Percentiles rank a stretch among this genome's conserved stretches.
These are phyloP conservation scores for Schizopygopsis pylzovi DNA, from an alignment of 2,797 vertebrate species.

Conservation along the genomic window DNA sequence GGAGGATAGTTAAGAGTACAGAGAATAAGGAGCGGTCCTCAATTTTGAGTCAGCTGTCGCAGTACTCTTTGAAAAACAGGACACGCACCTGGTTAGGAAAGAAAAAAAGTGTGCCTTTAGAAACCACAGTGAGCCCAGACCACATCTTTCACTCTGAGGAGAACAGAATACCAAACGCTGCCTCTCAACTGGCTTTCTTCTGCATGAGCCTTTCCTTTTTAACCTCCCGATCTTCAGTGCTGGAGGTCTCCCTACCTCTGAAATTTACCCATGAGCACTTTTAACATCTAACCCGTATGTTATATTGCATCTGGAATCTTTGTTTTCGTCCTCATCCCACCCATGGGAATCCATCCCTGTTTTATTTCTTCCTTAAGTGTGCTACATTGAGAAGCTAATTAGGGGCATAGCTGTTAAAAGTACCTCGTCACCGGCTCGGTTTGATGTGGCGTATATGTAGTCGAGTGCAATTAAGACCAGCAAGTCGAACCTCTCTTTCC, in stretches of 20 bases:
- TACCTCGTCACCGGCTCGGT: constrained; percentile 36
- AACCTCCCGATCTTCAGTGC: constrained; percentile 48
- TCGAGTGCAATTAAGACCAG: constrained; percentile 48
- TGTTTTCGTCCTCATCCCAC: not conserved
- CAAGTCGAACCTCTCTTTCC: constrained; percentile 27
- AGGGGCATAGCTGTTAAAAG: constrained; percentile 27
- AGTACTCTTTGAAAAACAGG: constrained; percentile 67
- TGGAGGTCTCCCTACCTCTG: constrained; percentile 39
- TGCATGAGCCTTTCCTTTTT: constrained; percentile 44
- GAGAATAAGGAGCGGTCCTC: constrained; percentile 37
- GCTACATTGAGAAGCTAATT: constrained; percentile 54
- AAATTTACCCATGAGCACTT: constrained; percentile 51
- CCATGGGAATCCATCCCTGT: not conserved
- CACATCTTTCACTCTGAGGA: constrained; percentile 47
- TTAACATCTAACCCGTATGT: constrained; percentile 45
- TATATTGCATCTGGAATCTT: constrained; percentile 36
- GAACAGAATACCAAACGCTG: constrained; percentile 47
- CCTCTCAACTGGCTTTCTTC: constrained; percentile 28
- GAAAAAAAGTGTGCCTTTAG: constrained; percentile 44
- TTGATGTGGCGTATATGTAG: constrained; percentile 43
- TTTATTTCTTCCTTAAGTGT: constrained; percentile 43
- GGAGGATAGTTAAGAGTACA: constrained; percentile 2
- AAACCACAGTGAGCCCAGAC: constrained; percentile 54
- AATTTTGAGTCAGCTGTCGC: constrained; percentile 51
- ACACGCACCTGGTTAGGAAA: constrained; percentile 58